A percentile compares a stretch with the other conserved stretches of the same genome.
phyloP scores from a whole-genome alignment of 2,888 invertebrate species.

The Dromius quadrimaculatus region DNA sequence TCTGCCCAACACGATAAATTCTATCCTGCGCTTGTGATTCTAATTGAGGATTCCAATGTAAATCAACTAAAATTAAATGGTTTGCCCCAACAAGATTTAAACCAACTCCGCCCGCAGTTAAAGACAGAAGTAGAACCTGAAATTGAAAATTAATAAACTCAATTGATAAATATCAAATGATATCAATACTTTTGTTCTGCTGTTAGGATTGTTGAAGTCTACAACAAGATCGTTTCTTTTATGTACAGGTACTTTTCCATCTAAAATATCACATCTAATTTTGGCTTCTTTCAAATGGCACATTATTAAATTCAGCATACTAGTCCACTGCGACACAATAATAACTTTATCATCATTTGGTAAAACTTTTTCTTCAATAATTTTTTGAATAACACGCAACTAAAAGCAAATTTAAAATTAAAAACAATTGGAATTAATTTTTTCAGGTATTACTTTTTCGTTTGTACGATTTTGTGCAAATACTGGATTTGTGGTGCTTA shows the following conservation, averaged over 20 bases:
- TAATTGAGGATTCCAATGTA: conserved; percentile 98
- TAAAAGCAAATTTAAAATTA: conserved; percentile 56
- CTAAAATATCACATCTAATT: conserved; percentile 75
- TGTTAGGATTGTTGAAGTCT: conserved; percentile 75
- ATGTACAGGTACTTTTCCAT: conserved; percentile 80
- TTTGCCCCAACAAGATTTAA: conserved; percentile 93
- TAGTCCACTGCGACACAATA: conserved; percentile 95
- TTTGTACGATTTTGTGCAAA: conserved; percentile 73
- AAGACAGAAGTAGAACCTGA: conserved; percentile 83
- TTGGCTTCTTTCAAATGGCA: conserved; percentile 70
- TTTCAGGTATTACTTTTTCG: conserved; percentile 72
- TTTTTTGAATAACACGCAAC: conserved; percentile 72
- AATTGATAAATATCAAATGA: not conserved
- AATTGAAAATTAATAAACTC: conserved; percentile 52
- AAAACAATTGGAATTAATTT: conserved; percentile 1
- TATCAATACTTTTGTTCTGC: conserved; percentile 71
- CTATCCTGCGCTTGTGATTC: conserved; percentile 96
- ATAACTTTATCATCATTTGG: conserved; percentile 77
- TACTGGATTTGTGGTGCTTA: conserved; percentile 79
- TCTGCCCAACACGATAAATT: conserved; percentile 92
- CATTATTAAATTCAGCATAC: conserved; percentile 80
- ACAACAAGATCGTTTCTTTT: conserved; percentile 78
- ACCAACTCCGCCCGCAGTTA: conserved; percentile 95
- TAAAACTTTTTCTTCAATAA: conserved; percentile 70
- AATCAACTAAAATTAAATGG: conserved; percentile 89